A percentile compares a stretch with the other conserved stretches of the same genome.
Evolutionary conservation across 2,113 vertebrate genomes (phyloP).

Genomic region (Oncorhynchus kisutch): DNA sequence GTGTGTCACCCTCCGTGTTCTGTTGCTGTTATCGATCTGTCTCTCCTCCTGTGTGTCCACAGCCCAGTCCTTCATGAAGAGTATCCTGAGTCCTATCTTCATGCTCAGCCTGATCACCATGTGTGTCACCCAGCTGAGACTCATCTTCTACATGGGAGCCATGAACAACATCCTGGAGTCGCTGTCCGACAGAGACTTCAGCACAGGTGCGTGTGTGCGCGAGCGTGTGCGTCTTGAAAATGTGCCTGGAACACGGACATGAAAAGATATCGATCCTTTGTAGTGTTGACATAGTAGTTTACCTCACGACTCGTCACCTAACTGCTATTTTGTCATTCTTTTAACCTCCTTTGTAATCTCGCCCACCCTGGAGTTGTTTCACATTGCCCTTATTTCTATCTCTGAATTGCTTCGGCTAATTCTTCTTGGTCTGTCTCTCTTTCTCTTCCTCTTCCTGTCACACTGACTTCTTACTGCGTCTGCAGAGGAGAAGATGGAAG

Average conservation of each 20-base stretch:
- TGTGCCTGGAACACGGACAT: background rate
- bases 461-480: slow-evolving; percentile 37
- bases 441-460: slow-evolving; percentile 27
- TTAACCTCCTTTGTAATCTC: background rate
- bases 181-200: slow-evolving; percentile 78
- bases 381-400: background rate
- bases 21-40: too few relatives aligned
- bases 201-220: slow-evolving; percentile 72
- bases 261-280: too few relatives aligned
- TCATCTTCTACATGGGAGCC: slow-evolving; percentile 99
- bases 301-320: background rate
- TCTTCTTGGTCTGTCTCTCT: slow-evolving; percentile 31
- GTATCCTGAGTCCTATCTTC: slow-evolving; percentile 93
- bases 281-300: too few relatives aligned
- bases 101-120: slow-evolving; percentile 96
- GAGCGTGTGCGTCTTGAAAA: slow-evolving; percentile 1
- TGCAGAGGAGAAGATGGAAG: slow-evolving; percentile 57
- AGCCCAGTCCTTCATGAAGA: slow-evolving; percentile 92
- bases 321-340: background rate
- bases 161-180: slow-evolving; percentile 95
- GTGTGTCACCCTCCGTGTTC: too few relatives aligned
- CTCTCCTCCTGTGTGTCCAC: slow-evolving; percentile 13
- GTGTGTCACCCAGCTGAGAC: slow-evolving; percentile 94
- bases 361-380: slow-evolving; percentile 10
- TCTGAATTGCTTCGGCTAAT: slow-evolving; percentile 37